These are phyloP conservation scores for Sipha maydis DNA, from an alignment of 2,888 invertebrate species.

Conservation along the genomic window DNA sequence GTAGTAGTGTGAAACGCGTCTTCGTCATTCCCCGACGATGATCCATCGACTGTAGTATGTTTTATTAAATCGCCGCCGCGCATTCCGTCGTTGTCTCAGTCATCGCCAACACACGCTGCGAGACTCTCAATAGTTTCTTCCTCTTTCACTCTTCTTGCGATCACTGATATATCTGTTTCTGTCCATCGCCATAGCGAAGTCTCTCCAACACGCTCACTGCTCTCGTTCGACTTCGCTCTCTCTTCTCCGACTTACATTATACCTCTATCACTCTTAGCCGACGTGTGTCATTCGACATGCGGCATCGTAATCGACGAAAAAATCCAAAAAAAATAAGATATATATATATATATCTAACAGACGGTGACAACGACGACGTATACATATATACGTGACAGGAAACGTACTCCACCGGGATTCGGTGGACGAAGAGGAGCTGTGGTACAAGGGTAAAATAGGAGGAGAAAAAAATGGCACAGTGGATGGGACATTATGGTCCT, in stretches of 20 bases:
- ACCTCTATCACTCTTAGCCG: not conserved
- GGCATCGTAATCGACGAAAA: not conserved
- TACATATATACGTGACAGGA: slow-evolving; percentile 21
- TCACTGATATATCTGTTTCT: no score
- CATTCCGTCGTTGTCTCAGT: not conserved
- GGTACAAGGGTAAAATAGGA: not conserved
- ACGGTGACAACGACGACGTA: not conserved
- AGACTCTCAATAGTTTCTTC: no score
- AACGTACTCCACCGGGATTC: slow-evolving; percentile 19
- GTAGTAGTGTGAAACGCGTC: not conserved
- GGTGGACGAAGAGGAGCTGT: not conserved
- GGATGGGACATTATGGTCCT: not conserved
- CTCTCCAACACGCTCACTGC: not conserved
- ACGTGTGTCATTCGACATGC: not conserved
- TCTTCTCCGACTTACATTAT: no score
- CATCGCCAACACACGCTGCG: slow-evolving; percentile 29
- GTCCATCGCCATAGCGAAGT: not conserved
- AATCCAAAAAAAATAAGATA: not conserved
- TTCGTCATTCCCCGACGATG: slow-evolving; percentile 27
- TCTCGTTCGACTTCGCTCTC: not conserved
- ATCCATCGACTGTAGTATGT: not conserved
- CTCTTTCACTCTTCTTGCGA: no score
- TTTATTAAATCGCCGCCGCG: slow-evolving; percentile 7
- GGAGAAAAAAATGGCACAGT: not conserved
- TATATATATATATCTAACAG: not conserved